phyloP scores from a whole-genome alignment of 2,113 vertebrate genomes.

The Cavia aperea region DNA sequence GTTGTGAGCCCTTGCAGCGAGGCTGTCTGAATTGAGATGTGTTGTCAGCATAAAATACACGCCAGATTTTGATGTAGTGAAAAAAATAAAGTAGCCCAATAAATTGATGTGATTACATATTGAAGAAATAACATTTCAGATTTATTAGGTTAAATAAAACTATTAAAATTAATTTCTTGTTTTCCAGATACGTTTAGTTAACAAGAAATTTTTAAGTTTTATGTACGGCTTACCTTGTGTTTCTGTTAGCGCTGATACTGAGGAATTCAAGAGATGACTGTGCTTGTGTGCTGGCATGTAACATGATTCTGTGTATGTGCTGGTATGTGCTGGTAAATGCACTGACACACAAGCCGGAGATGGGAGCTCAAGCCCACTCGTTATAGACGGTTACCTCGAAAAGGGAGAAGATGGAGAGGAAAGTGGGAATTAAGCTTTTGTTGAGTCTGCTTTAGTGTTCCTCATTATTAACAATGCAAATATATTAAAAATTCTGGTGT shows the following conservation, averaged over 20 bases:
- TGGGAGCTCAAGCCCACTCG: neutral
- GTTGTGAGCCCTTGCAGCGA: neutral
- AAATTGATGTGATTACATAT: slow-evolving; percentile 8
- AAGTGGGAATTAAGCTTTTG: neutral
- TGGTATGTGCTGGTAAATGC: neutral
- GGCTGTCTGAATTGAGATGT: neutral
- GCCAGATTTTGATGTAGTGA: neutral
- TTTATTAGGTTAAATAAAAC: neutral
- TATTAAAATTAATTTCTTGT: neutral
- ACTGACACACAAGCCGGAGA: too few species aligned
- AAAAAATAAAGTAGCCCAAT: neutral
- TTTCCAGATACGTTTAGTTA: neutral
- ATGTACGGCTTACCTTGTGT: neutral
- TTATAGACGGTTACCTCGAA: neutral
- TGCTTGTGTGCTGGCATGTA: neutral
- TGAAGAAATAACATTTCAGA: neutral
- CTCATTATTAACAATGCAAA: neutral
- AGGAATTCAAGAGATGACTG: neutral
- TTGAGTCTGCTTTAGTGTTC: slow-evolving; percentile 1
- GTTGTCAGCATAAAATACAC: neutral
- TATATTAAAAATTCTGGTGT: neutral
- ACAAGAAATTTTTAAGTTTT: neutral
- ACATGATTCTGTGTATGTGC: neutral
- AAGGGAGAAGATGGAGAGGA: neutral
- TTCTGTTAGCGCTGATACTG: neutral